Base-by-base conservation (phyloP, 2,113 vertebrate species). In the Brachyistius frenatus region DNA sequence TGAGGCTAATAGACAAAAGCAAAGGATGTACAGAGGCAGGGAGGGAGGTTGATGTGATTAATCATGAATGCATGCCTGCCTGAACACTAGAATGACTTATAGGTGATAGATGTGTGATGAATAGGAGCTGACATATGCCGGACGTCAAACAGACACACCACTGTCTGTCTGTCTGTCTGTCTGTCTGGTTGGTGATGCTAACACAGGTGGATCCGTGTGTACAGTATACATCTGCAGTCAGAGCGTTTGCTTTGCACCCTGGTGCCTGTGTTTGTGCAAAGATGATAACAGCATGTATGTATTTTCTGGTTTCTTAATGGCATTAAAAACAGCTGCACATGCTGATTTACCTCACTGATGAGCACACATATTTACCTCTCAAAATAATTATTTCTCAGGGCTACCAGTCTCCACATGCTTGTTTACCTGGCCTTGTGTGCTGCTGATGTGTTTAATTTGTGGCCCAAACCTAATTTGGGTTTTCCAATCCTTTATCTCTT, bases 401-500 rank as follows among this genome's bases (percentile, higher is more conserved):
- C 49, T 60, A 36, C 14, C 7, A 2, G 53, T 50, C 58, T 66
- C 4, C 5, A 8, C 4, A 13, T 39, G 4, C 70, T 87, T 76
- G 55, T 80, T 74, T 85, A 67, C 41, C 32, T 65, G 46, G 32
- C 46, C 63, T 53, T 62, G 53, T 57, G 39, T 39, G 41, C 35
- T 53, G 39, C 36, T 76, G 23, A 50, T 70, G 55, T 61, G 16
- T 75, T 68, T 81, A 72, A 73, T 84, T 74, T 87, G 36, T 76
- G n/a, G 66, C 52, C 47, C 61, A 76, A 58, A 71, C 36, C 33
- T 83, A 49, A 88, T 86, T 89, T 73, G 14, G 3, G 71, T 81
- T 88, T 58, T 33, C 15, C 35, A 4, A 76, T 30, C n/a, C 44
- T 71, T 81, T 86, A 70, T 92, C 72, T 89, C 93, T 67, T 91